Base-by-base conservation (phyloP, 2,888 invertebrate genomes). In the Drosophila subsilvestris region DNA sequence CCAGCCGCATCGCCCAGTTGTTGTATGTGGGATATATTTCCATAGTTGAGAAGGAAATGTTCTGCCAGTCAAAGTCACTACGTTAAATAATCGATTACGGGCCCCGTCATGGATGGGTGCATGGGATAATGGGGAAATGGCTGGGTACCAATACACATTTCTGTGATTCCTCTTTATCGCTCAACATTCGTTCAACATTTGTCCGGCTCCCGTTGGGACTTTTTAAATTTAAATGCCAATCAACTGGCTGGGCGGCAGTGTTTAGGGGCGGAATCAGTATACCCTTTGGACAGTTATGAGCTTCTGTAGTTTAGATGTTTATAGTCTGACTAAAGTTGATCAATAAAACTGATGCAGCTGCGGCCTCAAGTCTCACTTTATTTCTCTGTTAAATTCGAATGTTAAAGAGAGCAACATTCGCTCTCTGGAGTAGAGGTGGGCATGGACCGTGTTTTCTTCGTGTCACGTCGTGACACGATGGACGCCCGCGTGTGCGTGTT, bases 21-120 rank as follows among this genome's bases (percentile, higher is more conserved):
- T 54, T 68, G 67, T 67, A 55, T 55, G 55, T 55, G 48, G 37
- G 12, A 48, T 54, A 48, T 54, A 43, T 66, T 68, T 68, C 43
- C 66, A 66, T 49, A 25, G 65, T 14, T 47, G 18, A 42, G 56
- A 8, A 22, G 65, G 47, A 67, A 48, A 48, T 67, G 42, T 56
- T 48, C 56, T 56, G 66, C 66, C 66, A 68, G 66, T 66, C 66
- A 66, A 66, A 66, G 66, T 66, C 66, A 66, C 56, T 69, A 49
- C 56, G 66, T 68, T 68, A 66, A 66, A 66, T 66, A 66, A 66
- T 66, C 66, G 66, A 66, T 66, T 66, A 66, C 68, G 25, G 56
- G 14, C n/a, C 56, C 68, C 48, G 57, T 68, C 68, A 68, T 68
- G 25, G 22, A 43, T 14, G 48, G 43, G 68, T 56, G 45, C 49